A percentile compares a stretch with the other conserved stretches of the same genome.
These are phyloP conservation scores for Sebastes diploproa DNA, from an alignment of 2,797 vertebrate species.

Conservation along the genomic window DNA sequence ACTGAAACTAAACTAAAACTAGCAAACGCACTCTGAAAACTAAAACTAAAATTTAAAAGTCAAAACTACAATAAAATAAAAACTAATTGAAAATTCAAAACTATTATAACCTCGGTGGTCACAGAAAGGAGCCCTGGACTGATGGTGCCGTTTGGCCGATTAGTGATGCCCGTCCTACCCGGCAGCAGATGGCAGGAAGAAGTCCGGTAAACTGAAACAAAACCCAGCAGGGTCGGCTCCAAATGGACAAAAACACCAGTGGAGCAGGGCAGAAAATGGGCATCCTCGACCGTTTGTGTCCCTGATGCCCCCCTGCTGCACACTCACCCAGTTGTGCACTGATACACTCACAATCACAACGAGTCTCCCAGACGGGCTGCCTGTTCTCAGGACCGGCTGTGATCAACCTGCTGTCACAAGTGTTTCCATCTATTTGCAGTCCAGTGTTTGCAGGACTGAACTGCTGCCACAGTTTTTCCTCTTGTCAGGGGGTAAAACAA, in stretches of 20 bases:
- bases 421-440: neutral
- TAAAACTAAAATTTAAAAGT: neutral
- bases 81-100: neutral
- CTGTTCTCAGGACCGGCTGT: neutral
- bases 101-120: neutral
- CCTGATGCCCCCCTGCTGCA: conserved; percentile 40
- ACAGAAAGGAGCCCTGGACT: neutral
- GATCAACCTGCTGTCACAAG: conserved; percentile 10
- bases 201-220: conserved; percentile 58
- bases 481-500: neutral
- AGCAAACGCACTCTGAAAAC: neutral
- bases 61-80: neutral
- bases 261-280: conserved; percentile 36
- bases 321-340: conserved; percentile 38
- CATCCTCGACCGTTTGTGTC: conserved; percentile 41
- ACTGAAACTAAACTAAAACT: neutral
- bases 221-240: conserved; percentile 34
- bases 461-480: neutral
- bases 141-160: neutral
- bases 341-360: conserved; percentile 25
- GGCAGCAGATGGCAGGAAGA: conserved; percentile 58
- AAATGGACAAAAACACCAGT: conserved; percentile 40
- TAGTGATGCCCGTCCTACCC: conserved; percentile 4
- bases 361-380: neutral
- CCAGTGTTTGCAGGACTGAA: neutral